Percentiles rank a stretch among this genome's conserved stretches.
phyloP scores from a whole-genome alignment of 2,888 invertebrate species.

The Drosophila pullipes region DNA sequence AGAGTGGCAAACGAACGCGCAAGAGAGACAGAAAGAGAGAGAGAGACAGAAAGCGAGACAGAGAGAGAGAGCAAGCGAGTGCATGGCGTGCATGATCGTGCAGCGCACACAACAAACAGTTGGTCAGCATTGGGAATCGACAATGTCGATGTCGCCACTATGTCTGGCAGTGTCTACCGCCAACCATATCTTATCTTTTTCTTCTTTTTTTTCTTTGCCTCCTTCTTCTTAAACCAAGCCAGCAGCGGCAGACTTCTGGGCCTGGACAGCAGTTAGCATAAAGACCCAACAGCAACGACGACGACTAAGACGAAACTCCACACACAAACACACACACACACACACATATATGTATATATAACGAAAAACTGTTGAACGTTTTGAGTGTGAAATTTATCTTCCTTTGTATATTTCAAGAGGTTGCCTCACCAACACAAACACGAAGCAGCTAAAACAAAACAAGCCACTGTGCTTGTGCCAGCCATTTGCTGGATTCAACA shows the following conservation, averaged over 20 bases:
- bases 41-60: conserved; percentile 1
- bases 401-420: conserved; percentile 82
- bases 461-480: conserved; percentile 45
- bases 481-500: conserved; percentile 60
- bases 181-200: conserved; percentile 83
- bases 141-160: conserved; percentile 82
- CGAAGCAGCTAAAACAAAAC: conserved; percentile 63
- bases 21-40: conserved; percentile 7
- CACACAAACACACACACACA: conserved; percentile 25
- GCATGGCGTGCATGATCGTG: conserved; percentile 37
- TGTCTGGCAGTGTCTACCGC: conserved; percentile 83
- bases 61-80: conserved; percentile 5
- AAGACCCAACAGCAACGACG: conserved; percentile 46
- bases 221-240: conserved; percentile 20
- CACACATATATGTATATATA: background rate
- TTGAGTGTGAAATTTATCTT: conserved; percentile 80
- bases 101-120: conserved; percentile 24
- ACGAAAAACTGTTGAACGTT: conserved; percentile 25
- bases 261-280: conserved; percentile 64
- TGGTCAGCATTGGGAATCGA: conserved; percentile 56
- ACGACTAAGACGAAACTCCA: conserved; percentile 4
- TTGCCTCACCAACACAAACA: conserved; percentile 64
- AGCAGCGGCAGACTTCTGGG: conserved; percentile 12
- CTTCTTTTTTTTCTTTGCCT: conserved; percentile 45
- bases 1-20: conserved; percentile 14